A percentile compares a stretch with the other conserved stretches of the same genome.
These are phyloP conservation scores for Oscheius onirici DNA, from an alignment of 2,888 invertebrate species.

Conservation along the genomic window DNA sequence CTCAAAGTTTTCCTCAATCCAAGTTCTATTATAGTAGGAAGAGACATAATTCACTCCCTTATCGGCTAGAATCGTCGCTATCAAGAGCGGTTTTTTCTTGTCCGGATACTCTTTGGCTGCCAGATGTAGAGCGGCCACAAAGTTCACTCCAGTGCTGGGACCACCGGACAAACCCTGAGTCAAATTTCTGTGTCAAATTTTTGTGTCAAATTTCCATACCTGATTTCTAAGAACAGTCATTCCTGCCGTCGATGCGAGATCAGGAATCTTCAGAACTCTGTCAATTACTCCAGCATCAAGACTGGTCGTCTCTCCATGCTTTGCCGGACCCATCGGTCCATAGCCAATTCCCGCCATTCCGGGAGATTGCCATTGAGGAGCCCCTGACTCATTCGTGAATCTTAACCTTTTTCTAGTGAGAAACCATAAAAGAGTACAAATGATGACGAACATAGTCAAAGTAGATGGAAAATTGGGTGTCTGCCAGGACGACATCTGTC, in stretches of 20 bases:
- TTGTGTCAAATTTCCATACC: background rate
- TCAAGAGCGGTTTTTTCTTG: background rate
- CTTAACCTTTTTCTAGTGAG: constrained; percentile 17
- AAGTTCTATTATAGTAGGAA: constrained; percentile 53
- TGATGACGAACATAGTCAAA: constrained; percentile 47
- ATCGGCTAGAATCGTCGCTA: constrained; percentile 56
- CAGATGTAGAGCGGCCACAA: constrained; percentile 55
- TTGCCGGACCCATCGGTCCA: constrained; percentile 44
- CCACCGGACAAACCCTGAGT: constrained; percentile 46
- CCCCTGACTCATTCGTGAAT: constrained; percentile 42
- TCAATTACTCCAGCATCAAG: constrained; percentile 58
- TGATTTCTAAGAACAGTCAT: constrained; percentile 51
- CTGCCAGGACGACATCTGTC: constrained; percentile 48
- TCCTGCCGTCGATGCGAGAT: constrained; percentile 62
- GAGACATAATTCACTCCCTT: constrained; percentile 46
- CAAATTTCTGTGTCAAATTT: background rate
- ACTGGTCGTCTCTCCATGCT: constrained; percentile 50
- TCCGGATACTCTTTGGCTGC: constrained; percentile 39
- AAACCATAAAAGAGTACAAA: constrained; percentile 14
- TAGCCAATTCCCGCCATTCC: constrained; percentile 57
- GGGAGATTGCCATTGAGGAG: constrained; percentile 41
- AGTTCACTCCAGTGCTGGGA: constrained; percentile 61
- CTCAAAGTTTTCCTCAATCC: constrained; percentile 53
- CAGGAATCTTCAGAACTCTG: constrained; percentile 60
- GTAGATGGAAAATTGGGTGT: constrained; percentile 51